Conservation (phyloP, 2,113 vertebrate species). For the Menura novaehollandiae region DNA sequence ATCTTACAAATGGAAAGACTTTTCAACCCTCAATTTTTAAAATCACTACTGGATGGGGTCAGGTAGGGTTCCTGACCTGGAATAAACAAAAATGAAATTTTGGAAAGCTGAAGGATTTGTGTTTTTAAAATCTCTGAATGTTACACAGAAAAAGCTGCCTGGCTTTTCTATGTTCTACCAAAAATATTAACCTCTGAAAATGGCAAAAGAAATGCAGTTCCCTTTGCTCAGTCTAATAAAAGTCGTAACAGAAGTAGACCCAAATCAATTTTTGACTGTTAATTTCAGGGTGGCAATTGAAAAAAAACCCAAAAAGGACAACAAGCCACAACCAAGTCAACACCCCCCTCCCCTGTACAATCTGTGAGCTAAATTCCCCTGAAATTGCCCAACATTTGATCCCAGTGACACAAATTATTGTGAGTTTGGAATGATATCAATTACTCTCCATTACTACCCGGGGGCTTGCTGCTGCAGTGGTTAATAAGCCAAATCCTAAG, state of each 20-base stretch:
- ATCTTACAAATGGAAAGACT: background rate
- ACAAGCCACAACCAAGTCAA: background rate
- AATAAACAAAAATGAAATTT: background rate
- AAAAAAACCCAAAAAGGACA: background rate
- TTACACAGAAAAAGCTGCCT: background rate
- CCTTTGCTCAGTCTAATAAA: background rate
- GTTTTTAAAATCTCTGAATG: background rate
- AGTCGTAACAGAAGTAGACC: background rate
- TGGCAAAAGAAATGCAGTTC: background rate
- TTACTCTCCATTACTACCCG: background rate
- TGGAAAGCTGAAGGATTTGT: background rate
- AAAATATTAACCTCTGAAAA: background rate
- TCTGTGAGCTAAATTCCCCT: background rate
- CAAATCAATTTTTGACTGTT: background rate
- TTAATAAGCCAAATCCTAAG: conserved; percentile 45
- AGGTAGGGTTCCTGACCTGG: background rate
- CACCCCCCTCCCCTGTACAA: fast-evolving
- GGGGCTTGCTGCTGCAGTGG: background rate
- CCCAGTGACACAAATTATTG: background rate
- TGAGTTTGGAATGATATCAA: background rate
- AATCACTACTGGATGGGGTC: background rate
- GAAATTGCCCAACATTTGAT: conserved; percentile 14
- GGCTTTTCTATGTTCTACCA: background rate
- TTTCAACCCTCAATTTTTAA: background rate
- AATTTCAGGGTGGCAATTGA: background rate